These are phyloP conservation scores for Cephonodes hylas DNA, from an alignment of 2,888 invertebrate genomes.

Conservation along the genomic window DNA sequence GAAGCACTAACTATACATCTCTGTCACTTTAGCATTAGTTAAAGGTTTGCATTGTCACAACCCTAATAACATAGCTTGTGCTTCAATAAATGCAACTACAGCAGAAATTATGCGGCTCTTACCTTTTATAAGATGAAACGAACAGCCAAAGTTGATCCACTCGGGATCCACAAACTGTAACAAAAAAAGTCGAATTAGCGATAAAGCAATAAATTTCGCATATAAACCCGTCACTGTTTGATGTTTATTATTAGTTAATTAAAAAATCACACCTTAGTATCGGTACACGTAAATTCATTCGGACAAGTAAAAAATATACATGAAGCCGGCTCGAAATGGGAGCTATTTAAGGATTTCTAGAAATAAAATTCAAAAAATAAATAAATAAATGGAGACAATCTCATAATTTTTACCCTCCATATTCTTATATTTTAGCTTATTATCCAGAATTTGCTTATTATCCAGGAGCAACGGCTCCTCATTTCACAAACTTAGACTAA, in stretches of 20 bases:
- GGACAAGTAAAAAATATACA: too few species aligned
- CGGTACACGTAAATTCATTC: too few species aligned
- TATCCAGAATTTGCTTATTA: too few species aligned
- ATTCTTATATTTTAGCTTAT: too few species aligned
- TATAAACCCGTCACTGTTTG: neutral
- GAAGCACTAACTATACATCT: neutral
- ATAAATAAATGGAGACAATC: too few species aligned
- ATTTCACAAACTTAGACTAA: neutral
- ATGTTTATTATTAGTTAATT: neutral
- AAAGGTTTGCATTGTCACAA: neutral
- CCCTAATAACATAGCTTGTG: neutral
- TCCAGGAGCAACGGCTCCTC: too few species aligned
- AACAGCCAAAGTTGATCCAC: neutral
- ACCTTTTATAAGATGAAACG: neutral
- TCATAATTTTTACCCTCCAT: too few species aligned
- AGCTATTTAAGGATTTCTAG: neutral
- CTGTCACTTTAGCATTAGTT: neutral
- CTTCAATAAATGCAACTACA: neutral
- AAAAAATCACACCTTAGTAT: neutral
- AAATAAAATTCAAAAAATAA: too few species aligned
- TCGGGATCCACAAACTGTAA: slow-evolving; percentile 4
- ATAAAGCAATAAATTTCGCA: neutral
- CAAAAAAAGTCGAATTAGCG: neutral
- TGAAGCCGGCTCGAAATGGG: neutral
- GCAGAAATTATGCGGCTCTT: neutral